phyloP scores from a whole-genome alignment of 2,888 invertebrate genomes.

The Entomobrya proxima region DNA sequence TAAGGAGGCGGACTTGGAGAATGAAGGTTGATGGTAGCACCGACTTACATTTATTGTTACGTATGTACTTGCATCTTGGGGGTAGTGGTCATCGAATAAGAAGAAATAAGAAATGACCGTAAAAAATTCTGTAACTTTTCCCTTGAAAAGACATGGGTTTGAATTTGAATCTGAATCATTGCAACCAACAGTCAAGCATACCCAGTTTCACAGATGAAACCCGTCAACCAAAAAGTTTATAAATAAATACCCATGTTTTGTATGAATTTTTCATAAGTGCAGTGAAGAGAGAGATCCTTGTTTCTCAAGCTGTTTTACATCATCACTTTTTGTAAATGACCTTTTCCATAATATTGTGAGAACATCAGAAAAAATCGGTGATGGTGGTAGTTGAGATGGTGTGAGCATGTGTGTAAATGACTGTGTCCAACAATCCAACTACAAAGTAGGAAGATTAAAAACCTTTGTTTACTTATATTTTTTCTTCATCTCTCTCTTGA shows the following conservation, averaged over 20 bases:
- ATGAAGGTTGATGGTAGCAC: too few species aligned
- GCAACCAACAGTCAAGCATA: neutral
- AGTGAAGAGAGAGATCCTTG: constrained; percentile 15
- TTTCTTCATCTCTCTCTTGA: neutral
- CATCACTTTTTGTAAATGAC: constrained; percentile 60
- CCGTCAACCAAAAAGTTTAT: neutral
- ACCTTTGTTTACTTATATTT: neutral
- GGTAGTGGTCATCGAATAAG: constrained; percentile 28
- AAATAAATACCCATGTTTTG: neutral
- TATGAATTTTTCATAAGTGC: constrained; percentile 26
- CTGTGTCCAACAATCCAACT: constrained; percentile 1
- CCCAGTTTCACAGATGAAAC: neutral
- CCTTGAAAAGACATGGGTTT: constrained; percentile 22
- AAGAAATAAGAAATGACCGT: constrained; percentile 56
- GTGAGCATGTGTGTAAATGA: constrained; percentile 36
- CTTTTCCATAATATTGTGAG: constrained; percentile 52
- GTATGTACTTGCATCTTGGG: too few species aligned
- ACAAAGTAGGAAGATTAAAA: neutral
- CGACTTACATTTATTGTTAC: neutral
- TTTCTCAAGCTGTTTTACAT: constrained; percentile 23
- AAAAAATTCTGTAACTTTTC: constrained; percentile 29
- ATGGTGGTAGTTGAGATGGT: neutral
- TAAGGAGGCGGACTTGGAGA: too few species aligned
- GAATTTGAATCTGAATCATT: constrained; percentile 21
- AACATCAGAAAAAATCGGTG: constrained; percentile 40